A percentile compares a stretch with the other conserved stretches of the same genome.
Evolutionary conservation across 2,113 vertebrate species (phyloP).

Genomic region (Litocranius walleri): DNA sequence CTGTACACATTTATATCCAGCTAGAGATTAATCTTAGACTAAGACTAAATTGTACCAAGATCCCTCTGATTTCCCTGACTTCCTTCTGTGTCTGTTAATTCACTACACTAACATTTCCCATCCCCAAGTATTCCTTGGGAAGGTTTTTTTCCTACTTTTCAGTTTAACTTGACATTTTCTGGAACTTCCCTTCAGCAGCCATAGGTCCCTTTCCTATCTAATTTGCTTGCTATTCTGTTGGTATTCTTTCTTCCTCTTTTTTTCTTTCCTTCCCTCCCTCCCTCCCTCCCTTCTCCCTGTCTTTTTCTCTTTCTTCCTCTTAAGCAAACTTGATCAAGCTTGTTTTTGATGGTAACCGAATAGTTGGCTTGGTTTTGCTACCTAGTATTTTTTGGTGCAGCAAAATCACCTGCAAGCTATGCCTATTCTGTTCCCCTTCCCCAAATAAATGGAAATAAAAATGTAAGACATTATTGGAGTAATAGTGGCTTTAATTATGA

Average conservation of each 20-base stretch:
- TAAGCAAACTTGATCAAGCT: neutral
- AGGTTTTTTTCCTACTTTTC: neutral
- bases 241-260: neutral
- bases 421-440: neutral
- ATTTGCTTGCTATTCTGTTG: neutral
- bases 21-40: neutral
- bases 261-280: neutral
- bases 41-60: neutral
- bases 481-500: neutral
- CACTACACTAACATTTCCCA: neutral
- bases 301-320: neutral
- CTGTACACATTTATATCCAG: neutral
- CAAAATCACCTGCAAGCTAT: neutral
- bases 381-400: neutral
- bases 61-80: slow-evolving; percentile 5
- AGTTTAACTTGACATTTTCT: neutral
- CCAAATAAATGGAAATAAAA: slow-evolving; percentile 9
- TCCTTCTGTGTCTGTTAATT: neutral
- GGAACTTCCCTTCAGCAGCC: neutral
- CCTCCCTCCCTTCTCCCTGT: neutral
- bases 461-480: neutral
- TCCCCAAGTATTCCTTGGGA: neutral
- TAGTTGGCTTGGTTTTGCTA: neutral
- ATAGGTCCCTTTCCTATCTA: neutral
- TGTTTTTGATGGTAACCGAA: neutral